Percentiles rank a stretch among this genome's conserved stretches.
Evolutionary conservation across 1,140 invertebrate genomes (phyloP).

Genomic region (Bombus pyrosoma): DNA sequence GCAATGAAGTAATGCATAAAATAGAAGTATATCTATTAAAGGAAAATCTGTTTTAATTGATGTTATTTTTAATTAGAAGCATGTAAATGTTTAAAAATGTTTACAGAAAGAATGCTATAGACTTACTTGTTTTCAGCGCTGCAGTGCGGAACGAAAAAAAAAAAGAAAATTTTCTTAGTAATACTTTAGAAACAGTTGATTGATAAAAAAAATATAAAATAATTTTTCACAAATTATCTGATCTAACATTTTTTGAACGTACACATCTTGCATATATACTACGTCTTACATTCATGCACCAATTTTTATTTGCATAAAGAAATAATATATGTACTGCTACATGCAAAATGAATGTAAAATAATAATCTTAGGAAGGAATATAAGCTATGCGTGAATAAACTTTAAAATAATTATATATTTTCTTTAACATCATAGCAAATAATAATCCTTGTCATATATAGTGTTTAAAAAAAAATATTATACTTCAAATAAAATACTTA

Average conservation of each 20-base stretch:
- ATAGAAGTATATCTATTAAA: background rate
- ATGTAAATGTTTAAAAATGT: conserved; percentile 61
- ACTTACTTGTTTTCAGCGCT: conserved; percentile 76
- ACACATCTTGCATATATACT: conserved; percentile 23
- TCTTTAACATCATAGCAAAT: background rate
- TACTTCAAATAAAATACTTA: conserved; percentile 77
- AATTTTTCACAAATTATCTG: background rate
- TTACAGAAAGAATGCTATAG: conserved; percentile 58
- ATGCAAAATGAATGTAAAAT: conserved; percentile 9
- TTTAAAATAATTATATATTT: background rate
- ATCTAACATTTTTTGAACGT: conserved; percentile 36
- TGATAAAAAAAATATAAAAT: background rate
- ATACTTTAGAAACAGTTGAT: conserved; percentile 24
- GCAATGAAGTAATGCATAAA: conserved; percentile 2
- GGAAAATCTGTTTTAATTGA: conserved; percentile 15
- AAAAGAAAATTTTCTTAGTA: conserved; percentile 69
- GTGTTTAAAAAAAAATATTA: background rate
- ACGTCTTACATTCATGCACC: background rate
- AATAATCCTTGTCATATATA: conserved; percentile 27
- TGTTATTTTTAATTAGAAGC: conserved; percentile 33
- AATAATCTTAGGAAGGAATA: background rate
- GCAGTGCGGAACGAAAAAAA: conserved; percentile 62
- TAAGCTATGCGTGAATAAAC: background rate
- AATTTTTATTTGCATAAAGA: background rate
- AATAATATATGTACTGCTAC: background rate